Evolutionary conservation across 2,113 vertebrate genomes (phyloP).

Genomic region (Prionailurus bengalensis): DNA sequence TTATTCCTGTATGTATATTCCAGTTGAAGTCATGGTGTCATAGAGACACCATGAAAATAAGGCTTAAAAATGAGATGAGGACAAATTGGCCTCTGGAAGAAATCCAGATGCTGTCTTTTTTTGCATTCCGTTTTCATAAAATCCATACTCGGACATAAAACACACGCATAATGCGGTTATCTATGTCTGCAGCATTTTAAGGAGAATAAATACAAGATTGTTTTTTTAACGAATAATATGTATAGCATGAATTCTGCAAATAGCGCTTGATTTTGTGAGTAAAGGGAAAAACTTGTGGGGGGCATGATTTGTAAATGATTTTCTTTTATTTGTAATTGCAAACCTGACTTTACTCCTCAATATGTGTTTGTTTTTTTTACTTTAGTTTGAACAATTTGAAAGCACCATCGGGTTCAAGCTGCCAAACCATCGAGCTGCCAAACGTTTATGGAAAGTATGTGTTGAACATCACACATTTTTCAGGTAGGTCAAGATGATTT

Average conservation of each 20-base stretch:
- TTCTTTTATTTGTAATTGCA: not conserved
- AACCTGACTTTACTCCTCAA: not conserved
- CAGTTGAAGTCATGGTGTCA: not conserved
- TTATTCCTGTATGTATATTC: not conserved
- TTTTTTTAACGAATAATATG: not conserved
- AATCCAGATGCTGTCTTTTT: not conserved
- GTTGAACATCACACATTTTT: slow-evolving; percentile 99
- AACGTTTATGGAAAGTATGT: slow-evolving; percentile 98
- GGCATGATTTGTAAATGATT: not conserved
- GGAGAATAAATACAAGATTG: not conserved
- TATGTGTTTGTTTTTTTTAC: not conserved
- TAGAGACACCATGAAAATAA: slow-evolving; percentile 2
- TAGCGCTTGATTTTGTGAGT: not conserved
- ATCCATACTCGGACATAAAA: not conserved
- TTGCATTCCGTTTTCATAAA: slow-evolving; percentile 15
- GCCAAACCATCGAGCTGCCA: slow-evolving; percentile 97
- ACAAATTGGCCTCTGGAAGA: not conserved
- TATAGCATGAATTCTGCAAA: not conserved
- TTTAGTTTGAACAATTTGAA: slow-evolving; percentile 98
- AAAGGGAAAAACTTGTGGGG: not conserved
- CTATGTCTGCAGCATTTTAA: not conserved
- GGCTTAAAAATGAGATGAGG: not conserved
- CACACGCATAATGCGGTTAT: not conserved
- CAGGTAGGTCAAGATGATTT: slow-evolving; percentile 89
- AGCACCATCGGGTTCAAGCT: slow-evolving; percentile 99